A percentile compares a stretch with the other conserved stretches of the same genome.
These are phyloP conservation scores for Gastrophryne carolinensis DNA, from an alignment of 2,797 vertebrate genomes.

Conservation along the genomic window DNA sequence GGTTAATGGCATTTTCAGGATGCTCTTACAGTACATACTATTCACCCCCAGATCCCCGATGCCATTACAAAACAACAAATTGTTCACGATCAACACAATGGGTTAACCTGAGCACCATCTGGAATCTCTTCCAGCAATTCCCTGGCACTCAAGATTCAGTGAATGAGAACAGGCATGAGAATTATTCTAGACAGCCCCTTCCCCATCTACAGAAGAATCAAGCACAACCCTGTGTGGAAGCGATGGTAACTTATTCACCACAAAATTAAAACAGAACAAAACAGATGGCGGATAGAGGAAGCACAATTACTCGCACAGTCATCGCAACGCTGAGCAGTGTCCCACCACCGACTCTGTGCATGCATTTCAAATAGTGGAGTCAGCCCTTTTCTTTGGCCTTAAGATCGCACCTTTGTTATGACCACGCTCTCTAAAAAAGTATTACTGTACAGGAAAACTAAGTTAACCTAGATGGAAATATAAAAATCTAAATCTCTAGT, in stretches of 20 bases:
- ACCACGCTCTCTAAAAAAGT: too few relatives aligned
- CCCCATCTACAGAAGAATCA: conserved; percentile 9
- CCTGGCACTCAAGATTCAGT: neutral
- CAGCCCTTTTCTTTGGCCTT: neutral
- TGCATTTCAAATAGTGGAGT: neutral
- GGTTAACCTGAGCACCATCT: conserved; percentile 37
- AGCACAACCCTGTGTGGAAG: conserved; percentile 22
- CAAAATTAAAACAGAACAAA: conserved; percentile 54
- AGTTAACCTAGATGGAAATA: too few relatives aligned
- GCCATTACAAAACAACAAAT: neutral
- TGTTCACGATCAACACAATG: neutral
- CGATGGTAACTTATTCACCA: conserved; percentile 45
- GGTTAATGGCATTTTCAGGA: too few relatives aligned
- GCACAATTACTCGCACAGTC: conserved; percentile 55
- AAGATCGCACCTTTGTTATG: too few relatives aligned
- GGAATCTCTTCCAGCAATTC: conserved; percentile 43
- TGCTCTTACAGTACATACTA: too few relatives aligned
- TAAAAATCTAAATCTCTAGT: too few relatives aligned
- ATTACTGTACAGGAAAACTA: too few relatives aligned
- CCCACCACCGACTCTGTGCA: conserved; percentile 52
- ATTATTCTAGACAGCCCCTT: neutral
- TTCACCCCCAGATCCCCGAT: too few relatives aligned
- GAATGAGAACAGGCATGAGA: conserved; percentile 11
- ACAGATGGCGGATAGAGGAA: conserved; percentile 55
- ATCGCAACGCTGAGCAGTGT: conserved; percentile 59